phyloP scores from a whole-genome alignment of 2,888 invertebrate species.

The Plemyria rubiginata region DNA sequence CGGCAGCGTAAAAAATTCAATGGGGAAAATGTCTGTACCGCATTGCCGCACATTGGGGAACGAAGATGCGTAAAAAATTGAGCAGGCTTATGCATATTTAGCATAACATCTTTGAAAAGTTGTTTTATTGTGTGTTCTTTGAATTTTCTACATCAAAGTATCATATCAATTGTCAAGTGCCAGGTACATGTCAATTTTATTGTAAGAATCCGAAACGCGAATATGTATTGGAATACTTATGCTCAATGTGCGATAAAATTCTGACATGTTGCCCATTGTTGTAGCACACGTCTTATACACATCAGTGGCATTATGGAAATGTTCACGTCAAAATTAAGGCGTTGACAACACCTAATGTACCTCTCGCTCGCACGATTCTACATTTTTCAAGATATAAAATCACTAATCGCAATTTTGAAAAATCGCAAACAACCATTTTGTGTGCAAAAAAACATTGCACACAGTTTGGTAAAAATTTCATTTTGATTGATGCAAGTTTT shows the following conservation, averaged over 20 bases:
- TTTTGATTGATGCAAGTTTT: too few relatives aligned
- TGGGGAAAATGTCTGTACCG: conserved; percentile 16
- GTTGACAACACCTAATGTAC: too few relatives aligned
- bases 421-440: too few relatives aligned
- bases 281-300: conserved; percentile 4
- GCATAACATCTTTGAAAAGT: not conserved
- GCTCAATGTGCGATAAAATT: conserved; percentile 10
- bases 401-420: too few relatives aligned
- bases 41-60: conserved; percentile 21
- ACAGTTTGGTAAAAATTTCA: too few relatives aligned
- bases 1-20: conserved; percentile 39
- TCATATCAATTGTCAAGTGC: not conserved
- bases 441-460: too few relatives aligned
- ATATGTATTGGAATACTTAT: conserved; percentile 4
- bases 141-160: not conserved
- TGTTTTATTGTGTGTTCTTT: not conserved
- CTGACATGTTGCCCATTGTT: conserved; percentile 2
- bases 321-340: conserved; percentile 20
- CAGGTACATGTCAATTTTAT: not conserved
- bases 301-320: conserved; percentile 1
- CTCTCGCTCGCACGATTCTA: too few relatives aligned
- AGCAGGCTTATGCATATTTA: not conserved
- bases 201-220: conserved; percentile 2
- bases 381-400: too few relatives aligned
- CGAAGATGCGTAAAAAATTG: conserved; percentile 15